A percentile compares a stretch with the other conserved stretches of the same genome.
Conservation (phyloP, 2,797 vertebrate species). For the Acanthurus leucopareius region DNA sequence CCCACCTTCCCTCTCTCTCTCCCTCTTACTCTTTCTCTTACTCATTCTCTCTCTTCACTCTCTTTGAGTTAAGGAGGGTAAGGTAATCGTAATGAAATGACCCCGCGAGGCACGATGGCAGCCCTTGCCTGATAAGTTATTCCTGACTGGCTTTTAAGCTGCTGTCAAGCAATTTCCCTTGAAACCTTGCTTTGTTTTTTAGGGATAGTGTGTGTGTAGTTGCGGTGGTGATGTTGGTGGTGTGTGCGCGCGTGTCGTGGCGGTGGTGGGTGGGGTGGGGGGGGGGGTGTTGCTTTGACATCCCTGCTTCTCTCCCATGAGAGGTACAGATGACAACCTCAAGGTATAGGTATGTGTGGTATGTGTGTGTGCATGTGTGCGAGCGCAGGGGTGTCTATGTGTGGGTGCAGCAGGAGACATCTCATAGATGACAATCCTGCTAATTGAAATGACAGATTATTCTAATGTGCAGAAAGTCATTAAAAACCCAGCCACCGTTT, state of each 20-base stretch:
- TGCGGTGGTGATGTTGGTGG: conserved; percentile 67
- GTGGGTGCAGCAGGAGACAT: conserved; percentile 81
- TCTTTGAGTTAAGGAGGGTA: conserved; percentile 87
- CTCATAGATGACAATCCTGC: conserved; percentile 86
- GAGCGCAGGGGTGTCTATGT: conserved; percentile 67
- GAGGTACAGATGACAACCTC: conserved; percentile 85
- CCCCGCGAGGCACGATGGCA: conserved; percentile 86
- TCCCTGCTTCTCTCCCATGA: conserved; percentile 86
- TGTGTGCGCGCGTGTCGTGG: conserved; percentile 64
- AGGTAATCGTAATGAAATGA: conserved; percentile 89
- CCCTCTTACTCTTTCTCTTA: conserved; percentile 59
- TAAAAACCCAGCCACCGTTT: conserved; percentile 84
- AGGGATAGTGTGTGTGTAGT: conserved; percentile 75
- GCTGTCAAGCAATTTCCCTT: conserved; percentile 89
- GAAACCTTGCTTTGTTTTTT: conserved; percentile 87
- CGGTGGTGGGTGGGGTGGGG: conserved; percentile 15
- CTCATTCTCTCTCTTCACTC: conserved; percentile 79
- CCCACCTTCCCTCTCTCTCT: conserved; percentile 56
- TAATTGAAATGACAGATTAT: conserved; percentile 92
- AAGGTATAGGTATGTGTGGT: conserved; percentile 80
- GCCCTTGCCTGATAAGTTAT: conserved; percentile 88
- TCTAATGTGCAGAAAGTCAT: conserved; percentile 90
- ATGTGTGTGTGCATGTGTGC: conserved; percentile 56
- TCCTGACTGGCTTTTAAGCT: conserved; percentile 89
- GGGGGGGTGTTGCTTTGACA: conserved; percentile 80